Evolutionary conservation across 2,113 vertebrate species (phyloP).

Genomic region (Excalfactoria chinensis): DNA sequence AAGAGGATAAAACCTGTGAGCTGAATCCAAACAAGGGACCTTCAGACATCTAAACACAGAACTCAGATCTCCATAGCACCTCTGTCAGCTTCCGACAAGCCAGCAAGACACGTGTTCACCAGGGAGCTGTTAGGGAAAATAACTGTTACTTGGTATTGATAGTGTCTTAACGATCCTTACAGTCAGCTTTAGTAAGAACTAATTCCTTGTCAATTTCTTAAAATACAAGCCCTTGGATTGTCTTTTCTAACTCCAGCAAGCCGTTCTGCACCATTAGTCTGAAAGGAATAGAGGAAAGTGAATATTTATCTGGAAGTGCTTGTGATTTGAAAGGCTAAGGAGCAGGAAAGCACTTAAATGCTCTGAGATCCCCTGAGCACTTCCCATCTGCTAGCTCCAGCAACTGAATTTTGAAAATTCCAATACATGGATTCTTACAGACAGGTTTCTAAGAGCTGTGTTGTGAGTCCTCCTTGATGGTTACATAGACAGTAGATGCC

Average conservation of each 20-base stretch:
- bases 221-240: background rate
- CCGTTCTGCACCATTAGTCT: background rate
- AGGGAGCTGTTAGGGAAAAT: background rate
- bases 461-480: background rate
- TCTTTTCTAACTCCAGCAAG: background rate
- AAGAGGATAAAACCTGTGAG: background rate
- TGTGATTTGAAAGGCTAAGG: background rate
- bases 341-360: background rate
- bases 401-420: background rate
- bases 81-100: background rate
- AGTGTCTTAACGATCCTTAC: background rate
- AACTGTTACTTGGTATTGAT: background rate
- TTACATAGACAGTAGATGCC: background rate
- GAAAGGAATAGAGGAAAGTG: background rate
- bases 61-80: background rate
- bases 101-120: background rate
- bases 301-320: background rate
- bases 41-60: background rate
- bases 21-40: background rate
- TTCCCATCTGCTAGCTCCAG: background rate
- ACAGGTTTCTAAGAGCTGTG: fast-evolving
- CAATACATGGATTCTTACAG: background rate
- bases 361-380: background rate
- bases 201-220: background rate
- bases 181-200: background rate